A percentile compares a stretch with the other conserved stretches of the same genome.
Evolutionary conservation across 2,113 vertebrate genomes (phyloP).

Genomic region (Microcebus lehilahytsara): DNA sequence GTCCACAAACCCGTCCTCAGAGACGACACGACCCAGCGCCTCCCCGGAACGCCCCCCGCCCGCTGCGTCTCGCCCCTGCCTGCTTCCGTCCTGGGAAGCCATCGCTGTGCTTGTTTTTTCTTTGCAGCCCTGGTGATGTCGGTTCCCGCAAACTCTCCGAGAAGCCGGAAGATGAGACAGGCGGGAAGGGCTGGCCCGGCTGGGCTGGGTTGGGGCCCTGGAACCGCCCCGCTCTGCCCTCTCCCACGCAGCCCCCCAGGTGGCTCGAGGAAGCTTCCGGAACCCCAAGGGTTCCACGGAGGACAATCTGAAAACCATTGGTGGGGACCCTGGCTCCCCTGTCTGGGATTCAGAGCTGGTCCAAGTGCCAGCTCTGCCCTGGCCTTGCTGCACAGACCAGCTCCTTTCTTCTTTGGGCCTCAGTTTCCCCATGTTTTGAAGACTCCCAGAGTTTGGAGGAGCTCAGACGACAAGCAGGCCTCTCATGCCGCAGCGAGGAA

Average conservation of each 20-base stretch:
- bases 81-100: background rate
- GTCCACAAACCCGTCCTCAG: background rate
- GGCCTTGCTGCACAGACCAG: background rate
- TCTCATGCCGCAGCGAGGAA: background rate
- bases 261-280: background rate
- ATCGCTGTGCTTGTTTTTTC: background rate
- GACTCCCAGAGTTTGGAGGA: background rate
- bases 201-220: rapidly evolving
- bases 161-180: background rate
- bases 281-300: background rate
- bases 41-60: background rate
- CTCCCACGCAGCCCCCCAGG: rapidly evolving
- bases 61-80: background rate
- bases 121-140: background rate
- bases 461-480: background rate
- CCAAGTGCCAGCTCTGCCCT: background rate
- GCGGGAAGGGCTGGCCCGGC: background rate
- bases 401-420: background rate
- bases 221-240: rapidly evolving
- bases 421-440: background rate
- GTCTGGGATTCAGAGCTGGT: background rate
- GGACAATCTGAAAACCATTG: background rate
- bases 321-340: background rate
- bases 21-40: rapidly evolving
- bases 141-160: background rate